These are phyloP conservation scores for Chrysina gloriosa DNA, from an alignment of 2,888 invertebrate genomes.

Conservation along the genomic window DNA sequence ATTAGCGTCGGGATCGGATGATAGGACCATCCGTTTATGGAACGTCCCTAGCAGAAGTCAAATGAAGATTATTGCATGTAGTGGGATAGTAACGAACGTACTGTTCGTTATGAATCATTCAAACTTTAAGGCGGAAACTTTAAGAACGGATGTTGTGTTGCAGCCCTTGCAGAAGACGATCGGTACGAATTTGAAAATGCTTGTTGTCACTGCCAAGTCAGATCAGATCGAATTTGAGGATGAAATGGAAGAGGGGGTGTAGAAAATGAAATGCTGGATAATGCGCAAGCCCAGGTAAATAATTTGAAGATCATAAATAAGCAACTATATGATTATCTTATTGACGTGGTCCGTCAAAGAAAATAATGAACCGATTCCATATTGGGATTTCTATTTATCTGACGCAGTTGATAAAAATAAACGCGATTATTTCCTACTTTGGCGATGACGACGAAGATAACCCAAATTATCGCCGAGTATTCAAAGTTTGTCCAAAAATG, in stretches of 20 bases:
- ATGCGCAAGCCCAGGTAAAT: constrained; percentile 64
- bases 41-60: constrained; percentile 82
- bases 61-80: constrained; percentile 76
- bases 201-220: constrained; percentile 66
- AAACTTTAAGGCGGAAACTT: constrained; percentile 71
- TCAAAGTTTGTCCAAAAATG: too few species aligned
- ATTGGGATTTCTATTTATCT: too few species aligned
- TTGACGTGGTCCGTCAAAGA: constrained; percentile 14
- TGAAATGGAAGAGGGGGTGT: constrained; percentile 45
- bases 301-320: constrained; percentile 70
- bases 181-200: constrained; percentile 68
- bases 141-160: constrained; percentile 69
- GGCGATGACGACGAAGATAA: too few species aligned
- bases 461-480: too few species aligned
- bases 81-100: constrained; percentile 81
- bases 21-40: constrained; percentile 83
- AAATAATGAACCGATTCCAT: too few species aligned
- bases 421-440: too few species aligned
- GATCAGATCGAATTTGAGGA: constrained; percentile 55
- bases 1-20: constrained; percentile 81
- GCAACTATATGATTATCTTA: constrained; percentile 67
- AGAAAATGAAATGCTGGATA: constrained; percentile 56
- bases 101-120: constrained; percentile 72
- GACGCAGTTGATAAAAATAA: too few species aligned
- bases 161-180: constrained; percentile 74